Evolutionary conservation across 2,888 invertebrate genomes (phyloP).

Genomic region (Aleiodes alternator): DNA sequence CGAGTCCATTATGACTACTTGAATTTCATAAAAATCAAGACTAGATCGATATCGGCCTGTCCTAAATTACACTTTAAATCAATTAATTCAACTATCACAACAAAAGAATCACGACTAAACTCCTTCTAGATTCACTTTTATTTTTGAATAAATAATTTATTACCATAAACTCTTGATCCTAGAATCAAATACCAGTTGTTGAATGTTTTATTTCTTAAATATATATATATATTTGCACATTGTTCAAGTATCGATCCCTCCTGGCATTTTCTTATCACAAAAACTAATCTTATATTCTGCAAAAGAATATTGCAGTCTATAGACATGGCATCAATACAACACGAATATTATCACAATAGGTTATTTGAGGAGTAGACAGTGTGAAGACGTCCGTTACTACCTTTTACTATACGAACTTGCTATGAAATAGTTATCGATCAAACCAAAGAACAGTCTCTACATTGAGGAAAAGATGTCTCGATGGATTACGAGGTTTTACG

Average conservation of each 20-base stretch:
- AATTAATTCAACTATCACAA: not conserved
- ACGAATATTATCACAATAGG: constrained; percentile 33
- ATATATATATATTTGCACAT: constrained; percentile 7
- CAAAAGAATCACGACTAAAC: not conserved
- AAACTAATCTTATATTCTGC: constrained; percentile 6
- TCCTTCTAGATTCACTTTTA: too few species aligned
- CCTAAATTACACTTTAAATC: too few species aligned
- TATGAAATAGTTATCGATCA: constrained; percentile 24
- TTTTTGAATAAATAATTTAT: constrained; percentile 45
- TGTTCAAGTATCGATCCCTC: not conserved
- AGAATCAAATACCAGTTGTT: not conserved
- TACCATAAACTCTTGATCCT: not conserved
- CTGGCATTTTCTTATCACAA: constrained; percentile 28
- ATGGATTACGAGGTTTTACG: constrained; percentile 11
- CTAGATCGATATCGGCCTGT: not conserved
- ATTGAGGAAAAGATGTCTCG: constrained; percentile 42
- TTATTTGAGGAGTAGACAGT: constrained; percentile 35
- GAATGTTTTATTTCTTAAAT: constrained; percentile 9
- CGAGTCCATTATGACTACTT: constrained; percentile 34
- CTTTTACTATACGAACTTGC: constrained; percentile 4
- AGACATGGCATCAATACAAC: constrained; percentile 30
- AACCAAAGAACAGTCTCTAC: constrained; percentile 17
- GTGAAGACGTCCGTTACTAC: constrained; percentile 41
- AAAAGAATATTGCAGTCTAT: constrained; percentile 17
- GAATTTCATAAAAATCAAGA: not conserved